These are phyloP conservation scores for Rhinichthys osculus DNA, from an alignment of 2,797 vertebrate species.

Conservation along the genomic window DNA sequence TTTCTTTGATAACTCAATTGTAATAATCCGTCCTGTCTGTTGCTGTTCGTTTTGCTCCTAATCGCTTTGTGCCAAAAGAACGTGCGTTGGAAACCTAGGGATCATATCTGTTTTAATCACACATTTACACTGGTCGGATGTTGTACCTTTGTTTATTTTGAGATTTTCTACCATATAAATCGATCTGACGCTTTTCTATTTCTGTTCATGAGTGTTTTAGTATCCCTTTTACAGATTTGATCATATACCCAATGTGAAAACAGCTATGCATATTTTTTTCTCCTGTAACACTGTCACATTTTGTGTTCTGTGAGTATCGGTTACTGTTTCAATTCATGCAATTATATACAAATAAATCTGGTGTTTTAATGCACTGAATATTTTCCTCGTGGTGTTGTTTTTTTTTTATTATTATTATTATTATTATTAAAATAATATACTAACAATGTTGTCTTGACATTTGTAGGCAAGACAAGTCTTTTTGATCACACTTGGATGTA, in stretches of 20 bases:
- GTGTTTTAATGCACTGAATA: conserved; percentile 47
- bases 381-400: background rate
- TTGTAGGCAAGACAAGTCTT: background rate
- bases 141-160: conserved; percentile 28
- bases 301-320: conserved; percentile 48
- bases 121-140: conserved; percentile 53
- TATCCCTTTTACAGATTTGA: conserved; percentile 40
- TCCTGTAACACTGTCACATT: conserved; percentile 50
- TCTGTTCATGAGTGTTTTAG: conserved; percentile 40
- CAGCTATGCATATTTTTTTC: conserved; percentile 44
- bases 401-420: background rate
- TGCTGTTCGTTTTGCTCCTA: conserved; percentile 2
- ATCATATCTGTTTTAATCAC: conserved; percentile 27
- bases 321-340: conserved; percentile 40
- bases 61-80: conserved; percentile 45
- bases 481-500: too few relatives aligned
- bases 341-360: conserved; percentile 57
- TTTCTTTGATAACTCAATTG: conserved; percentile 44
- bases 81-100: conserved; percentile 6
- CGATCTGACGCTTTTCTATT: background rate
- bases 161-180: conserved; percentile 23
- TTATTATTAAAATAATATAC: background rate
- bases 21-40: conserved; percentile 35
- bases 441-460: background rate
- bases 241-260: conserved; percentile 57